Evolutionary conservation across 2,888 invertebrate genomes (phyloP).

Genomic region (Lasioglossum figueresi): DNA sequence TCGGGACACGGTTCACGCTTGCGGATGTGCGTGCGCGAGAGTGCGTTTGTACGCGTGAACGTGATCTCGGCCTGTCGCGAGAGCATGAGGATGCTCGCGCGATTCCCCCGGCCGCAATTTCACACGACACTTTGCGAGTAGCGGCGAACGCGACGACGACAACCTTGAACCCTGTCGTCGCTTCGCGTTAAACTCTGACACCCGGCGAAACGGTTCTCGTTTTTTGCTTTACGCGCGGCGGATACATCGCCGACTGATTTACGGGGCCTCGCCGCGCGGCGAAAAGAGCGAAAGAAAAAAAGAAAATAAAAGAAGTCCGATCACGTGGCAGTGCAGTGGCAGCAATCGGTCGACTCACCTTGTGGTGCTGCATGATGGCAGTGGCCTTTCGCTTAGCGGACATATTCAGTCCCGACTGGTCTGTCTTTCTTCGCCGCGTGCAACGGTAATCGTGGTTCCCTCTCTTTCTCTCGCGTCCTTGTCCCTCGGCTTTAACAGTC

Average conservation of each 20-base stretch:
- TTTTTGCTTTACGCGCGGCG: constrained; percentile 8
- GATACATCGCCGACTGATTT: constrained; percentile 25
- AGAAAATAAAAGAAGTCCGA: not conserved
- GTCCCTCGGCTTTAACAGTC: constrained; percentile 1
- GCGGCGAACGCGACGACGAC: constrained; percentile 14
- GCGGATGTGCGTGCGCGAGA: not conserved
- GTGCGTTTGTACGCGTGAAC: not conserved
- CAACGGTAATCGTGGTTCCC: constrained; percentile 54
- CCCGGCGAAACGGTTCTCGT: not conserved
- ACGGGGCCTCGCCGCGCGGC: constrained; percentile 4
- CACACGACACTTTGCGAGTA: constrained; percentile 15
- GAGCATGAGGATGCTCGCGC: not conserved
- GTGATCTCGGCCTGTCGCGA: not conserved
- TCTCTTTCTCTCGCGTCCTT: constrained; percentile 41
- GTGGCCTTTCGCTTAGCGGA: constrained; percentile 91
- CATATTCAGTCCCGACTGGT: constrained; percentile 84
- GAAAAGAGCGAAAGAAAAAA: not conserved
- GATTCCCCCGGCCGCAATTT: not conserved
- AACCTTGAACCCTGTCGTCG: constrained; percentile 49
- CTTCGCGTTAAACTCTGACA: constrained; percentile 46
- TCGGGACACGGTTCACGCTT: not conserved
- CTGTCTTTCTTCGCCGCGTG: constrained; percentile 63
- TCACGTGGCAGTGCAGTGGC: constrained; percentile 64
- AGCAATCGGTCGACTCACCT: constrained; percentile 78
- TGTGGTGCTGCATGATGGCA: constrained; percentile 89